phyloP scores from a whole-genome alignment of 2,888 invertebrate genomes.

The Parnassius orleans region DNA sequence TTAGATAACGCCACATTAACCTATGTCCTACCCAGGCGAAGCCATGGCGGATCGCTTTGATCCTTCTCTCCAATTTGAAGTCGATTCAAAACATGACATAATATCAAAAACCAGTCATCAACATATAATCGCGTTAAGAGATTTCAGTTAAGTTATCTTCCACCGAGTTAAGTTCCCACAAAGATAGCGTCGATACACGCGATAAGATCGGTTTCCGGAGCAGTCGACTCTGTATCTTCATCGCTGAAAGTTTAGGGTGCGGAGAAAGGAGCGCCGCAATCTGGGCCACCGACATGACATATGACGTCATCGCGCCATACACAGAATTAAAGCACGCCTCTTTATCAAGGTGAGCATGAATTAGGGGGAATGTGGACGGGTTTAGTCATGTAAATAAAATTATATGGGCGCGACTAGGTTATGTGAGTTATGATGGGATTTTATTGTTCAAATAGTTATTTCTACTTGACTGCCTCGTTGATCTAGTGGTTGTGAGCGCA shows the following conservation, averaged over 20 bases:
- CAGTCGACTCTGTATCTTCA: not conserved
- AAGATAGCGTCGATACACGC: slow-evolving; percentile 3
- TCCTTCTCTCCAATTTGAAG: no score
- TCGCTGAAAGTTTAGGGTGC: slow-evolving; percentile 6
- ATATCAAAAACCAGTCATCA: no score
- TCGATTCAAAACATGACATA: no score
- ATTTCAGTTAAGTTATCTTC: not conserved
- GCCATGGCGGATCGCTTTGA: no score
- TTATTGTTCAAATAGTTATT: not conserved
- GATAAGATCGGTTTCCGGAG: slow-evolving; percentile 6
- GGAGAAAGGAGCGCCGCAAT: slow-evolving; percentile 18
- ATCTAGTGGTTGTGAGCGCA: no score
- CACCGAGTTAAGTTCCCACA: slow-evolving; percentile 16
- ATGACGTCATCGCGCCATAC: slow-evolving; percentile 23
- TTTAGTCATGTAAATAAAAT: slow-evolving; percentile 7
- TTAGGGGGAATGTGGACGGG: slow-evolving; percentile 1
- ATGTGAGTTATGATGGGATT: not conserved
- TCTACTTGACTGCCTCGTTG: no score
- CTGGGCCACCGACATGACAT: slow-evolving; percentile 15
- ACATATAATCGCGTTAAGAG: not conserved
- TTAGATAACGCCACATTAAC: no score
- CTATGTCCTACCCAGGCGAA: no score
- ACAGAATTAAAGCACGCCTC: slow-evolving; percentile 21
- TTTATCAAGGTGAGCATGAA: not conserved
- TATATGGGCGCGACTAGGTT: not conserved